phyloP scores from a whole-genome alignment of 2,113 vertebrate species.

The Syrrhaptes paradoxus region DNA sequence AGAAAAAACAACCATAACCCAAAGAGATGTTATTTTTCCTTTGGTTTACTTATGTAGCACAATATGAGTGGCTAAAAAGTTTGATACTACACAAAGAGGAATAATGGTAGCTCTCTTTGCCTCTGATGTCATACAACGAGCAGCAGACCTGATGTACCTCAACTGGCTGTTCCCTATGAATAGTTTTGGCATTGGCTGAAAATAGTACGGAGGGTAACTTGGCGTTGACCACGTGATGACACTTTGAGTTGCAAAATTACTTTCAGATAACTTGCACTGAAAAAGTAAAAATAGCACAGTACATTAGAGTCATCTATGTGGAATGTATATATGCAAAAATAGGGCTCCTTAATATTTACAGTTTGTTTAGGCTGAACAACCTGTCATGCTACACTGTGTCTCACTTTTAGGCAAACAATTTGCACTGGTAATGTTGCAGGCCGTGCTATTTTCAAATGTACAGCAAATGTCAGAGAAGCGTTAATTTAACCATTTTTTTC shows the following conservation, averaged over 20 bases:
- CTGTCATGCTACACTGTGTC: conserved; percentile 24
- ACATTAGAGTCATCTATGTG: conserved; percentile 37
- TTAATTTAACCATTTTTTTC: not conserved
- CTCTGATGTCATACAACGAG: not conserved
- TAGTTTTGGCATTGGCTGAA: conserved; percentile 40
- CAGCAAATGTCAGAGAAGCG: not conserved
- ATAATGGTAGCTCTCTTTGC: not conserved
- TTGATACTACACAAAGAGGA: not conserved
- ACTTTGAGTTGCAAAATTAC: conserved; percentile 64
- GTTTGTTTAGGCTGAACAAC: conserved; percentile 53
- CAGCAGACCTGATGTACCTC: conserved; percentile 6
- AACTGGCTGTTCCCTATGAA: not conserved
- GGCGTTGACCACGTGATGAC: conserved; percentile 44
- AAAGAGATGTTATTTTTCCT: not conserved
- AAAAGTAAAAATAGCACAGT: conserved; percentile 62
- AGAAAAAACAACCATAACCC: not conserved
- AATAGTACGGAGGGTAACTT: conserved; percentile 49
- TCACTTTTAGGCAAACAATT: conserved; percentile 29
- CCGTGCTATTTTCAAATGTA: not conserved
- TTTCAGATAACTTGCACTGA: conserved; percentile 58
- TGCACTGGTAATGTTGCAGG: conserved; percentile 37
- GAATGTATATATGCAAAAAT: conserved; percentile 63
- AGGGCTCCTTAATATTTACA: conserved; percentile 61
- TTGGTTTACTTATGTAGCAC: not conserved
- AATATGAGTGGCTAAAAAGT: not conserved